Evolutionary conservation across 2,797 vertebrate species (phyloP).

Genomic region (Acrossocheilus fasciatus): DNA sequence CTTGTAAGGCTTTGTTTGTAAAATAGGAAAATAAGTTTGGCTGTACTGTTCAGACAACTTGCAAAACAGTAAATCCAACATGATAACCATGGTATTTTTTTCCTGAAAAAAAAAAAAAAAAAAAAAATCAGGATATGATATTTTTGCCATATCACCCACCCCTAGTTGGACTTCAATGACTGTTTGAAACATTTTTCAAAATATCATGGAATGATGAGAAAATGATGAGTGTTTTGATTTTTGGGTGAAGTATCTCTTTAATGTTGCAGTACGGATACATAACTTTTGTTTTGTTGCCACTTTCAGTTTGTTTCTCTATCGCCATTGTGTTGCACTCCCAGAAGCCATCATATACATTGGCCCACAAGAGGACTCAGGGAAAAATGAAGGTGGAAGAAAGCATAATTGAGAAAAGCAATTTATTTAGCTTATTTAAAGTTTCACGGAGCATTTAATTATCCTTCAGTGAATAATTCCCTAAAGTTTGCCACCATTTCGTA

Average conservation of each 20-base stretch:
- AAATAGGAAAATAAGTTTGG: too few species aligned
- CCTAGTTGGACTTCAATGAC: not conserved
- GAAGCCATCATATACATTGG: not conserved
- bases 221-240: not conserved
- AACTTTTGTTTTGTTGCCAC: not conserved
- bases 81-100: too few species aligned
- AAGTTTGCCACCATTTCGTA: slow-evolving; percentile 72
- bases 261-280: not conserved
- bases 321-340: not conserved
- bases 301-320: not conserved
- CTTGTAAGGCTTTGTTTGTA: too few species aligned
- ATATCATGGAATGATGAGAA: not conserved
- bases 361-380: not conserved
- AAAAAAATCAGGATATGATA: too few species aligned
- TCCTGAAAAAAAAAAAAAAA: too few species aligned
- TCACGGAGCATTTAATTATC: slow-evolving; percentile 77
- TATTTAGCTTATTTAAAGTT: slow-evolving; percentile 82
- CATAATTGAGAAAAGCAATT: slow-evolving; percentile 80
- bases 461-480: slow-evolving; percentile 73
- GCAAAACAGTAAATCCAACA: too few species aligned
- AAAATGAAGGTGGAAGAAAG: slow-evolving; percentile 60
- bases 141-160: too few species aligned
- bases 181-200: not conserved
- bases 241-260: not conserved
- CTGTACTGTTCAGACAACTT: too few species aligned